A percentile compares a stretch with the other conserved stretches of the same genome.
Conservation (phyloP, 2,797 vertebrate genomes). For the Setipinna tenuifilis region DNA sequence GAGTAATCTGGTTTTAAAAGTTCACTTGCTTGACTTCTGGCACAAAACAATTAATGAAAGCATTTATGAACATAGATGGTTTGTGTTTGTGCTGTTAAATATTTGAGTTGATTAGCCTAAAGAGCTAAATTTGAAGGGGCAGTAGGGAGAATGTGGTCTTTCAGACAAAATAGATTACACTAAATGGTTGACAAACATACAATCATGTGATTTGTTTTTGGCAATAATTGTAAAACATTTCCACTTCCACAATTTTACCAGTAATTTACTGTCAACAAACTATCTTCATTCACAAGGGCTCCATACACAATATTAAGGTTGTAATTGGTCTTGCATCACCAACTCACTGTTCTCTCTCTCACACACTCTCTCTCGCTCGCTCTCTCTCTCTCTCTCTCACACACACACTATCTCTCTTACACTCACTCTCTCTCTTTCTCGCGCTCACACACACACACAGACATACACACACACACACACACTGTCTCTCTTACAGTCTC, state of each 20-base stretch:
- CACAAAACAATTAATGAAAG: too few relatives aligned
- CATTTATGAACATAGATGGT: too few relatives aligned
- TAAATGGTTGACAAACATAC: not conserved
- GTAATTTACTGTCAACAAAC: not conserved
- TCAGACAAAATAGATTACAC: too few relatives aligned
- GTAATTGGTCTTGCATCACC: not conserved
- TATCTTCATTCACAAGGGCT: not conserved
- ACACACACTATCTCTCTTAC: not conserved
- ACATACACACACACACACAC: constrained; percentile 9
- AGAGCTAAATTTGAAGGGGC: too few relatives aligned
- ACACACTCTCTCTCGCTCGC: not conserved
- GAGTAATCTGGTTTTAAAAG: too few relatives aligned
- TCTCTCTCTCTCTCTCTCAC: not conserved
- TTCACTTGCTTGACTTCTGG: too few relatives aligned
- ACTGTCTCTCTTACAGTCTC: not conserved
- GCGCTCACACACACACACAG: not conserved
- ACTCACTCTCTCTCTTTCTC: not conserved
- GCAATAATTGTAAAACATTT: not conserved
- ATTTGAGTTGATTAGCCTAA: too few relatives aligned
- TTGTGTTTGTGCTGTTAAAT: too few relatives aligned
- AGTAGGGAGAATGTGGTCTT: too few relatives aligned
- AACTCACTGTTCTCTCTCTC: not conserved
- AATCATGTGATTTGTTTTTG: not conserved
- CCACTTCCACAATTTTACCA: not conserved
- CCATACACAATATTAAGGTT: not conserved